Base-by-base conservation (phyloP, 2,113 vertebrate genomes). In the Neofelis nebulosa region DNA sequence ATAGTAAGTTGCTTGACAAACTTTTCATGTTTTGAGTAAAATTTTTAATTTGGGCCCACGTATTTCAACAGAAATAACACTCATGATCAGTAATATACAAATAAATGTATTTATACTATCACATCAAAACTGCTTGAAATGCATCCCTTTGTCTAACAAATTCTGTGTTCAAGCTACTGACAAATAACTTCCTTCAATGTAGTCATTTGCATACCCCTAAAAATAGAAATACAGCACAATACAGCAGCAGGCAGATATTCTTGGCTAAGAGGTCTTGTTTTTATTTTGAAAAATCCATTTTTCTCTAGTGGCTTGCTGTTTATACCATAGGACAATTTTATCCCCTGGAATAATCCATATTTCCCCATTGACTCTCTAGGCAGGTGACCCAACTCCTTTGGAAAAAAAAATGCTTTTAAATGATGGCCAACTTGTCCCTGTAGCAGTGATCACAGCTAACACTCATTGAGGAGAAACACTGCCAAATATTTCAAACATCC, bases 401-500 rank as follows among this genome's bases (percentile, higher is more conserved):
- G 66, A 69, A 57, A 89, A 23, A 89, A 23, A 94, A 92, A 71
- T 38, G n/a, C 8, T 69, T 57, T 45, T 90, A 94, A 61, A 16
- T 76, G 19, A 92, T 73, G 52, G 94, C 52, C 52, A 86, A 18
- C 21, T 93, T 14, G 33, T 5, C 1, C 16, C 29, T 55, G 11
- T 0, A 83, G 73, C 76, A 93, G 7, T 41, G 1, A 14, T 66
- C 63, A 45, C 23, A 80, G n/a, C 73, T 91, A 76, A 89, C 27
- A 41, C 18, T 73, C 55, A 2, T 55, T n/a, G 27, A 57, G 78
- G 1, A 25, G 0, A 89, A 91, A 89, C 9, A 48, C 6, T 33
- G 96, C 48, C 63, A 98, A 91, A 65, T 41, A 33, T 97, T 97
- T 97, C 80, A 96, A 83, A 91, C n/a, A 95, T 95, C 5, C 3